Conservation (phyloP, 2,113 vertebrate species). For the Lasiurus cinereus region DNA sequence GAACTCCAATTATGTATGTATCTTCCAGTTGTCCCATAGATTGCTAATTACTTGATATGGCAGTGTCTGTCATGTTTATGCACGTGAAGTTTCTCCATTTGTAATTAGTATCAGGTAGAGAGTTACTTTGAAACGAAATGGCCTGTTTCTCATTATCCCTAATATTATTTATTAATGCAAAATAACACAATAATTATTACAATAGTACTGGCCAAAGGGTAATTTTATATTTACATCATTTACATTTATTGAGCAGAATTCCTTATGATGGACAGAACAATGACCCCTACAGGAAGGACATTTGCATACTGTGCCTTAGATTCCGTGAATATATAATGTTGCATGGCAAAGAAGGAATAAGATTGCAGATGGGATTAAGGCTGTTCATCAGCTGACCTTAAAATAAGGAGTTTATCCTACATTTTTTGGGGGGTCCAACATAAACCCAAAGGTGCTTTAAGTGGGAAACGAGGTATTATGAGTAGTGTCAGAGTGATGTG, state of each 20-base stretch:
- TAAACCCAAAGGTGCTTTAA: background rate
- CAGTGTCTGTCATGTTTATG: background rate
- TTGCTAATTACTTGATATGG: constrained; percentile 12
- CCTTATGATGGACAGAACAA: background rate
- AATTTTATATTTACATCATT: constrained; percentile 46
- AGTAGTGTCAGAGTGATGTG: background rate
- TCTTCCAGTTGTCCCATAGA: background rate
- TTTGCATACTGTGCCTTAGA: background rate
- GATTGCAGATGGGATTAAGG: background rate
- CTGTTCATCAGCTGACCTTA: background rate
- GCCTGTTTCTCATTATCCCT: background rate
- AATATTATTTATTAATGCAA: background rate
- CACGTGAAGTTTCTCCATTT: background rate
- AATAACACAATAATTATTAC: background rate
- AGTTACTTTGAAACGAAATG: background rate
- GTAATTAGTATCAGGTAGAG: background rate
- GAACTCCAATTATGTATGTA: background rate
- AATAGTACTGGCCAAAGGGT: background rate
- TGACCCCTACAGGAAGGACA: background rate
- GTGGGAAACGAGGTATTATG: background rate
- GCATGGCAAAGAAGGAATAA: background rate
- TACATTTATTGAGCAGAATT: constrained; percentile 14
- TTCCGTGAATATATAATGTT: background rate
- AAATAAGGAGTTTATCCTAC: background rate
- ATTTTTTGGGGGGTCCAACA: background rate